These are phyloP conservation scores for Laterallus jamaicensis DNA, from an alignment of 2,113 vertebrate genomes.

Conservation along the genomic window DNA sequence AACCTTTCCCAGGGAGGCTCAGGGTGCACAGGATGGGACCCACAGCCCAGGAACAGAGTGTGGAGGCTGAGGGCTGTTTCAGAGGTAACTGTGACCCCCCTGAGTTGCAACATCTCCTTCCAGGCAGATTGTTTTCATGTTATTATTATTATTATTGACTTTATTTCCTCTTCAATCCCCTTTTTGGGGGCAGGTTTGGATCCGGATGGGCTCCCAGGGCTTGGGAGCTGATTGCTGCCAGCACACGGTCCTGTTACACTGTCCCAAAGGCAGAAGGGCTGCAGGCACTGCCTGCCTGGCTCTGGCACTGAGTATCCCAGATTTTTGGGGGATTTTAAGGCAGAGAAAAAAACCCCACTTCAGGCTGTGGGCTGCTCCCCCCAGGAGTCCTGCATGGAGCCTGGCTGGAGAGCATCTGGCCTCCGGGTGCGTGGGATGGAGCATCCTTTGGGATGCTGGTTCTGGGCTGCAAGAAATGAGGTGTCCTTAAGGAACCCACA, in stretches of 20 bases:
- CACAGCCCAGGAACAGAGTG: background rate
- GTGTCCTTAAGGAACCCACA: background rate
- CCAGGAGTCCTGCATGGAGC: background rate
- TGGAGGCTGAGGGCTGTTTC: rapidly evolving
- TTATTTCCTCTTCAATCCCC: background rate
- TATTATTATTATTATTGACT: rapidly evolving
- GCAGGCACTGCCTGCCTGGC: rapidly evolving
- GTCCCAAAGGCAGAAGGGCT: rapidly evolving
- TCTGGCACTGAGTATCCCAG: rapidly evolving
- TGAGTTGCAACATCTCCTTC: background rate
- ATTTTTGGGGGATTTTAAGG: background rate
- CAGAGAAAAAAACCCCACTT: background rate
- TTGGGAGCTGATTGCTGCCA: background rate
- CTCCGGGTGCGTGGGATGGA: background rate
- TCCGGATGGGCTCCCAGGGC: rapidly evolving
- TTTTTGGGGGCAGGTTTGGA: background rate
- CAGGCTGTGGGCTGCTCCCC: rapidly evolving
- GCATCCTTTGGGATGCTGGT: background rate
- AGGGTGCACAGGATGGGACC: background rate
- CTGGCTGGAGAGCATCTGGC: rapidly evolving
- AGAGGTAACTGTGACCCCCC: background rate
- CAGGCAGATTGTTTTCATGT: background rate
- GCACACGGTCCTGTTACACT: rapidly evolving
- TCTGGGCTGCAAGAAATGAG: background rate
- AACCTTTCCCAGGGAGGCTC: rapidly evolving